A percentile compares a stretch with the other conserved stretches of the same genome.
phyloP scores from a whole-genome alignment of 2,888 invertebrate species.

The Oscheius sp. region DNA sequence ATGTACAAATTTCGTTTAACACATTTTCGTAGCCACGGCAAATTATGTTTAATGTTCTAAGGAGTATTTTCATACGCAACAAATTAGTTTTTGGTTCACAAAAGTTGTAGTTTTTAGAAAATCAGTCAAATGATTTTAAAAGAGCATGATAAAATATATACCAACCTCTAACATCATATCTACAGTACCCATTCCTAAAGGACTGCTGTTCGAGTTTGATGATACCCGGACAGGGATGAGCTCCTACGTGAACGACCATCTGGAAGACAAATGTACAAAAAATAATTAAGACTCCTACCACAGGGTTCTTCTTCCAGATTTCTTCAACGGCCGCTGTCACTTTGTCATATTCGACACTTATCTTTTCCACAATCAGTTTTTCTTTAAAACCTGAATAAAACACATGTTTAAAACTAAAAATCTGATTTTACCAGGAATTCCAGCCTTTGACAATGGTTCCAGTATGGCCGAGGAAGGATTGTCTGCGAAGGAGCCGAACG shows the following conservation, averaged over 20 bases:
- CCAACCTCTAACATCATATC: conserved; percentile 51
- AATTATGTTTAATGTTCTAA: too few species aligned
- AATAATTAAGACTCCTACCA: conserved; percentile 35
- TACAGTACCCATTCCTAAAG: conserved; percentile 54
- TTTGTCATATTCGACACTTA: conserved; percentile 47
- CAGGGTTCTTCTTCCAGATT: conserved; percentile 48
- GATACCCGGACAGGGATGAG: conserved; percentile 41
- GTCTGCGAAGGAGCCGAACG: conserved; percentile 48
- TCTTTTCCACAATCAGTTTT: conserved; percentile 35
- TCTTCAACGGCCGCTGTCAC: conserved; percentile 44
- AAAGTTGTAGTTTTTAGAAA: conserved; percentile 6
- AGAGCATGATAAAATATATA: neutral
- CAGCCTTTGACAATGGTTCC: conserved; percentile 40
- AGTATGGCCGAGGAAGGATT: conserved; percentile 55
- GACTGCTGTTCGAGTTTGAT: conserved; percentile 56
- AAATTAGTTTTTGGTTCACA: neutral
- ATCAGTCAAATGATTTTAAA: conserved; percentile 16
- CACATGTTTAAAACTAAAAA: neutral
- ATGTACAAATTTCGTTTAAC: neutral
- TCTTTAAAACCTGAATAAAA: conserved; percentile 10
- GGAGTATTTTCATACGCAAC: too few species aligned
- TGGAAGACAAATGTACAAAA: conserved; percentile 11
- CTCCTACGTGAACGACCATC: conserved; percentile 59
- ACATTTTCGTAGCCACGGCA: too few species aligned
- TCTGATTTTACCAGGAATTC: conserved; percentile 38